Evolutionary conservation across 1,140 invertebrate species (phyloP).

Genomic region (Pogonognathellus flavescens): DNA sequence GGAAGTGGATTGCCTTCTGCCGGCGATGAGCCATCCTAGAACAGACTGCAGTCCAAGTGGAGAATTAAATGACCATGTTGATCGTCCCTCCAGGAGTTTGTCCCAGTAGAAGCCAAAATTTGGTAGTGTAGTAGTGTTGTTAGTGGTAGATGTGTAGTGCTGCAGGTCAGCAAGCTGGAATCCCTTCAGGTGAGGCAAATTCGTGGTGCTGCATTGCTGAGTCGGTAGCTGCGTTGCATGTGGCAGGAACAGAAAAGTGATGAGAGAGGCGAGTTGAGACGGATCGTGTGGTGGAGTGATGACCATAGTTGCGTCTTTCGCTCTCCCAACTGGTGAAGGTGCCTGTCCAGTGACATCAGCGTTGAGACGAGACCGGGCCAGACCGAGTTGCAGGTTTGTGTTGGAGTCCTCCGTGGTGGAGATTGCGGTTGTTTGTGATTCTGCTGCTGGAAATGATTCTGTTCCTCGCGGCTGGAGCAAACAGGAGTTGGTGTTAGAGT

Average conservation of each 20-base stretch:
- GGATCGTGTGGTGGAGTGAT: background rate
- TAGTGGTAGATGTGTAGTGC: slow-evolving; percentile 65
- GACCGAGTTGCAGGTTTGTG: too few relatives aligned
- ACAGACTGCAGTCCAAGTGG: background rate
- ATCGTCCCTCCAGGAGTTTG: slow-evolving; percentile 51
- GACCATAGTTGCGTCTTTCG: background rate
- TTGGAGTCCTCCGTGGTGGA: too few relatives aligned
- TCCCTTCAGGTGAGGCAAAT: background rate
- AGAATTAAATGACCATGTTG: background rate
- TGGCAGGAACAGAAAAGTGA: background rate
- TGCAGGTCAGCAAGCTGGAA: slow-evolving; percentile 67
- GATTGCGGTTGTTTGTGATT: too few relatives aligned
- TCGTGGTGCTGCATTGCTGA: background rate
- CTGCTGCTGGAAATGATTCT: too few relatives aligned
- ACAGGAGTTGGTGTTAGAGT: too few relatives aligned
- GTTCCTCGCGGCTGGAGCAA: too few relatives aligned
- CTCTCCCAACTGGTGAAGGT: background rate
- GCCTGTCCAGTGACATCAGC: background rate
- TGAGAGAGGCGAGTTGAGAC: too few relatives aligned
- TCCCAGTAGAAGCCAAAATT: slow-evolving; percentile 67
- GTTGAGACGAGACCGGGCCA: background rate
- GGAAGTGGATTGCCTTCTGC: background rate
- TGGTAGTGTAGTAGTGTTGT: slow-evolving; percentile 68
- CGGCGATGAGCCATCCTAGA: slow-evolving; percentile 31
- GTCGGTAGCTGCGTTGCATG: background rate